Percentiles rank a stretch among this genome's conserved stretches.
phyloP scores from a whole-genome alignment of 2,113 vertebrate species.

The Python bivittatus region DNA sequence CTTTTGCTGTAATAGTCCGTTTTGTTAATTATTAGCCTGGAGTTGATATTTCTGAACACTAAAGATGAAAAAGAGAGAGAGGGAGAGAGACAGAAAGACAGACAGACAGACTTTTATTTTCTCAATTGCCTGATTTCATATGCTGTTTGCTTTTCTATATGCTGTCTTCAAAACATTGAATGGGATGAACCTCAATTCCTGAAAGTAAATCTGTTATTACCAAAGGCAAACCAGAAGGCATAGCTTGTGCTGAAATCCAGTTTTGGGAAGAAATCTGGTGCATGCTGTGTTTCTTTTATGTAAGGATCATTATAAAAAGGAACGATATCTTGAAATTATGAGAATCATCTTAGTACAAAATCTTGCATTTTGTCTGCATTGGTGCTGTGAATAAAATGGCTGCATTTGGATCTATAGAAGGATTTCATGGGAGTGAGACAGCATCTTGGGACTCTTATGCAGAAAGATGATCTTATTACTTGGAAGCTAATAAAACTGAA shows the following conservation, averaged over 20 bases:
- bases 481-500: not conserved
- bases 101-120: not conserved
- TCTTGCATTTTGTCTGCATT: not conserved
- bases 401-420: not conserved
- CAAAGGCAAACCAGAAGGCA: not conserved
- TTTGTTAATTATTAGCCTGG: not conserved
- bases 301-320: not conserved
- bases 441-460: not conserved
- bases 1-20: no score
- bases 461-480: not conserved
- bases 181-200: not conserved
- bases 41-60: not conserved
- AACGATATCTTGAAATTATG: not conserved
- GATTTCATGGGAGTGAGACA: not conserved
- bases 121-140: not conserved
- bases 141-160: not conserved
- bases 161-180: not conserved
- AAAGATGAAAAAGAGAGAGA: no score
- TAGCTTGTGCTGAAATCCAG: not conserved
- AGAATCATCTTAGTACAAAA: not conserved
- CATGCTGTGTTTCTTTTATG: not conserved
- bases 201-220: not conserved
- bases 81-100: no score
- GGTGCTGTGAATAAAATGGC: not conserved
- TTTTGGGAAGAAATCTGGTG: not conserved